phyloP scores from a whole-genome alignment of 2,797 vertebrate genomes.

The Menidia menidia region DNA sequence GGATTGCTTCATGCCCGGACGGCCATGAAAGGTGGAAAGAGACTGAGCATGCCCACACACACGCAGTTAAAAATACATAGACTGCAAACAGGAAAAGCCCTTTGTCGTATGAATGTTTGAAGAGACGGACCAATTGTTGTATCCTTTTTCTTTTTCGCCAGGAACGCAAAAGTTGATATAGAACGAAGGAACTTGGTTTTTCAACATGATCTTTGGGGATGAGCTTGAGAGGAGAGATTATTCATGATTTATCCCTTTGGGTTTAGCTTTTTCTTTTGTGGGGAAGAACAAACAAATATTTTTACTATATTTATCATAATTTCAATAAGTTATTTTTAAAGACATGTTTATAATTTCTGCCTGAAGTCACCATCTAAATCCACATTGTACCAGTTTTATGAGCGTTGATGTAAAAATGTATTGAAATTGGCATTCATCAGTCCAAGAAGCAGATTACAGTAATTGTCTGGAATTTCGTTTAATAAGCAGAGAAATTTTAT shows the following conservation, averaged over 20 bases:
- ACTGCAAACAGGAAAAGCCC: conserved; percentile 41
- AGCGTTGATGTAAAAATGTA: not conserved
- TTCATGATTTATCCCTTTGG: conserved; percentile 29
- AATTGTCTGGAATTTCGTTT: not conserved
- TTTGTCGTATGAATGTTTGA: conserved; percentile 40
- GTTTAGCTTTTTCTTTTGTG: conserved; percentile 12
- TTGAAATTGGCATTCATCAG: not conserved
- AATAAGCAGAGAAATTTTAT: too few relatives aligned
- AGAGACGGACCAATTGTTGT: conserved; percentile 44
- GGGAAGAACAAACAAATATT: conserved; percentile 15
- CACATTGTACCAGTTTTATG: not conserved
- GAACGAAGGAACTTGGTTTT: conserved; percentile 17
- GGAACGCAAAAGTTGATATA: conserved; percentile 23
- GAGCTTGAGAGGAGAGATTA: conserved; percentile 21
- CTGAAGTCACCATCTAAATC: conserved; percentile 10
- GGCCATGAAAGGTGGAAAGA: conserved; percentile 73
- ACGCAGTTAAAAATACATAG: conserved; percentile 14
- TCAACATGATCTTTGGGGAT: conserved; percentile 9
- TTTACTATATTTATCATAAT: conserved; percentile 7
- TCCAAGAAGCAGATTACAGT: not conserved
- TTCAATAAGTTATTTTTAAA: conserved; percentile 13
- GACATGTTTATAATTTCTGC: not conserved
- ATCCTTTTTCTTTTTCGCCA: conserved; percentile 33
- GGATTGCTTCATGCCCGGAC: conserved; percentile 75
- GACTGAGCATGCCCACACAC: conserved; percentile 49